Percentiles rank a stretch among this genome's conserved stretches.
Evolutionary conservation across 2,888 invertebrate genomes (phyloP).

Genomic region (Pseudococcus jackbeardsleyi): DNA sequence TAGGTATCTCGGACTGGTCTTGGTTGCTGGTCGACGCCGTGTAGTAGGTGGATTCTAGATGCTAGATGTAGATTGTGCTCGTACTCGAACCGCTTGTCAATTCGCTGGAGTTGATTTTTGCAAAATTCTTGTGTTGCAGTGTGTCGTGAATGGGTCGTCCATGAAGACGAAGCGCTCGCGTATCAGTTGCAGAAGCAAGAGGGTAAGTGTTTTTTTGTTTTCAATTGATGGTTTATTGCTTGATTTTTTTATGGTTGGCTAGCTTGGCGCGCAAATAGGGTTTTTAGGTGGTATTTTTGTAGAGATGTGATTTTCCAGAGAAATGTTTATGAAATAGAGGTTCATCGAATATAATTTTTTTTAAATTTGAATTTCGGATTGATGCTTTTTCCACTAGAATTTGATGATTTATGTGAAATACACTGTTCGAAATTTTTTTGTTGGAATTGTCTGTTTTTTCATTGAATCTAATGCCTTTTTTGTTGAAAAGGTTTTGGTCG

Average conservation of each 20-base stretch:
- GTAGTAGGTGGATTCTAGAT: not conserved
- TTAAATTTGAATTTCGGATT: too few relatives aligned
- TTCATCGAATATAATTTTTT: too few relatives aligned
- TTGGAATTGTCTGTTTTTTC: too few relatives aligned
- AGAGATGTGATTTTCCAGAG: not conserved
- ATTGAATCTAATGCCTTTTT: too few relatives aligned
- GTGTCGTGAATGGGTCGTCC: slow-evolving; percentile 85
- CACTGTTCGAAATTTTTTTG: too few relatives aligned
- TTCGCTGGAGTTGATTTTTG: slow-evolving; percentile 44
- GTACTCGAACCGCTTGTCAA: not conserved
- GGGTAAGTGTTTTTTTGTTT: slow-evolving; percentile 74
- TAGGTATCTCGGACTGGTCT: not conserved
- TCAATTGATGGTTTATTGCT: slow-evolving; percentile 26
- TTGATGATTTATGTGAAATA: too few relatives aligned
- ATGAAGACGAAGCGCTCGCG: slow-evolving; percentile 86
- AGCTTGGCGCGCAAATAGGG: not conserved
- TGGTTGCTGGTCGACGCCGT: not conserved
- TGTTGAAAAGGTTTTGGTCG: too few relatives aligned
- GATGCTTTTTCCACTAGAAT: too few relatives aligned
- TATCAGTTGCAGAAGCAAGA: slow-evolving; percentile 86
- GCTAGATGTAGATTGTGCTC: not conserved
- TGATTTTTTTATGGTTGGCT: not conserved
- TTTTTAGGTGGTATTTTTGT: not conserved
- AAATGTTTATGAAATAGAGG: too few relatives aligned
- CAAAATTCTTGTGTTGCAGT: slow-evolving; percentile 73